Percentiles rank a stretch among this genome's conserved stretches.
Conservation (phyloP, 2,113 vertebrate species). For the Centropus unirufus region DNA sequence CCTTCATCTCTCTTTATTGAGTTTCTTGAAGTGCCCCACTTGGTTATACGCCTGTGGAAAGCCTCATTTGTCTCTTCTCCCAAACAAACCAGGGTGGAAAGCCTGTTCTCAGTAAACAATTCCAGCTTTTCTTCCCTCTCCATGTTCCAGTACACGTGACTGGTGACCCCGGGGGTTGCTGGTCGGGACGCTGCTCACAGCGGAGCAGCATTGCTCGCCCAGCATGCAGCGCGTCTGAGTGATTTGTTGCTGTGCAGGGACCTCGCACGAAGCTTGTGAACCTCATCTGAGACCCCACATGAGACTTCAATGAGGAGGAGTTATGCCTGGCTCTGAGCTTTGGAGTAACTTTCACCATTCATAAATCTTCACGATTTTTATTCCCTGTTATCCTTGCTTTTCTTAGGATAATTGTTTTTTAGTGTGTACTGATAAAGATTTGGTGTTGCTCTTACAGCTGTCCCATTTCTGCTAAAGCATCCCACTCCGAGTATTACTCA, state of each 20-base stretch:
- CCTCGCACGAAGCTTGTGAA: neutral
- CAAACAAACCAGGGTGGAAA: neutral
- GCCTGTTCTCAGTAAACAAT: neutral
- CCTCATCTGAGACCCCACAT: neutral
- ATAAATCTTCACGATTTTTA: neutral
- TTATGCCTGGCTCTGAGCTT: neutral
- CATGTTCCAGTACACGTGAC: neutral
- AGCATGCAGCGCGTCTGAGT: neutral
- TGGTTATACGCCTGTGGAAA: neutral
- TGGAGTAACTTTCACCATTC: neutral
- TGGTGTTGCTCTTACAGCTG: neutral
- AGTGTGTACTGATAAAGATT: neutral
- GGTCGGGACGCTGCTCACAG: neutral
- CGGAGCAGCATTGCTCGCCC: neutral
- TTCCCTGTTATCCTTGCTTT: neutral
- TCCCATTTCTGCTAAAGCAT: neutral
- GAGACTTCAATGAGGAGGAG: neutral
- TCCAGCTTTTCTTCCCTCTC: neutral
- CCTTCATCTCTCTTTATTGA: neutral
- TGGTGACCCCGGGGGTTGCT: accelerated
- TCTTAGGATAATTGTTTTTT: neutral
- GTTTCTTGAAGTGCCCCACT: neutral
- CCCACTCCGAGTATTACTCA: neutral
- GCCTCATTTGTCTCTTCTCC: neutral
- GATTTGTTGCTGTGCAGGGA: neutral